Evolutionary conservation across 2,888 invertebrate genomes (phyloP).

Genomic region (Acheta domesticus): DNA sequence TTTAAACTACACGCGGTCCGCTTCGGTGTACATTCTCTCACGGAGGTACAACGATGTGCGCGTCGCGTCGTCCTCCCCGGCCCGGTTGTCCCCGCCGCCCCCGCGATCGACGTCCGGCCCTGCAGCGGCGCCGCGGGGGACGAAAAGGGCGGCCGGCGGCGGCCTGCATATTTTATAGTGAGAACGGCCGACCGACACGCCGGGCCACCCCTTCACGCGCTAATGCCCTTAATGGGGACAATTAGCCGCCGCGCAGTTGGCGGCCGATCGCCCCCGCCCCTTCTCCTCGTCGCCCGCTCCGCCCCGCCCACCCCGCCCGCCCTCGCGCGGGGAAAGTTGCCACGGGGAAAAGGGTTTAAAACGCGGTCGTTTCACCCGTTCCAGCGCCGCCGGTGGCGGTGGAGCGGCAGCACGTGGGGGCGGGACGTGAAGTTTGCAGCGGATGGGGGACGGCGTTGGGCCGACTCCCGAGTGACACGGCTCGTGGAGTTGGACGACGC

Average conservation of each 20-base stretch:
- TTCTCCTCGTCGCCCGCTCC: background rate
- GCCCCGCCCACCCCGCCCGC: background rate
- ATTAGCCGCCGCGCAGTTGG: slow-evolving; percentile 6
- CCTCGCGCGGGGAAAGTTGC: background rate
- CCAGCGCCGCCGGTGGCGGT: too few relatives aligned
- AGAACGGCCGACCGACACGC: slow-evolving; percentile 4
- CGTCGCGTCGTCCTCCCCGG: too few relatives aligned
- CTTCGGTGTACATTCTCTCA: too few relatives aligned
- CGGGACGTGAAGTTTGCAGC: too few relatives aligned
- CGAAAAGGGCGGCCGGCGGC: background rate
- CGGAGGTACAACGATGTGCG: too few relatives aligned
- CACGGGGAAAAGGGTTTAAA: background rate
- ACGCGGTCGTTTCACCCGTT: background rate
- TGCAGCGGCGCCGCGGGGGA: background rate
- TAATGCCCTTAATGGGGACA: slow-evolving; percentile 9
- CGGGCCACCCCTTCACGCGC: background rate
- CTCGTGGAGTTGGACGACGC: too few relatives aligned
- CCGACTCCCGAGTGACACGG: too few relatives aligned
- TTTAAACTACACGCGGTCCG: too few relatives aligned
- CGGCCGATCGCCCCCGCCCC: background rate
- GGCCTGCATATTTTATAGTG: slow-evolving; percentile 18
- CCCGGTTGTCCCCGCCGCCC: too few relatives aligned
- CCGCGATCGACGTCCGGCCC: too few relatives aligned
- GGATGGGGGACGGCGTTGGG: too few relatives aligned
- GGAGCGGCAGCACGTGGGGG: too few relatives aligned